Conservation (phyloP, 23 tunicate genomes). For the Botrylloides violaceus region DNA sequence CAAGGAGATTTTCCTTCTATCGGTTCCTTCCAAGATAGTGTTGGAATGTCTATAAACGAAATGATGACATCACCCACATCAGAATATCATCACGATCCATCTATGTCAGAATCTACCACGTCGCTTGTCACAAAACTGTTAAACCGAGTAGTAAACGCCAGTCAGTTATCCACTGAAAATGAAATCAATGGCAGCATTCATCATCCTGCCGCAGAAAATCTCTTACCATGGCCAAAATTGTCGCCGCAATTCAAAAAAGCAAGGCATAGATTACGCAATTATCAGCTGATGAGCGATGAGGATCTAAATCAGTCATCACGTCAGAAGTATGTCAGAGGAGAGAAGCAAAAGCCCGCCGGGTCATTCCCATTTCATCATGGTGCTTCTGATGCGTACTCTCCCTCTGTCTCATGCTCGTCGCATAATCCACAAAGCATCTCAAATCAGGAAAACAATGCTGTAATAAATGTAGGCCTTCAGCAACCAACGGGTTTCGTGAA, state of each 20-base stretch:
- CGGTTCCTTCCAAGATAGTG: conserved; percentile 16
- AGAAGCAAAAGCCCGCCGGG: neutral
- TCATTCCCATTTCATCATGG: conserved; percentile 15
- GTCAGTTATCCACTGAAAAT: conserved; percentile 5
- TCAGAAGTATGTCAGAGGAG: neutral
- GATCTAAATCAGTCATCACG: neutral
- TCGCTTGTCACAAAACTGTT: neutral
- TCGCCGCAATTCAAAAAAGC: conserved; percentile 4
- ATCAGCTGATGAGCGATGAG: conserved; percentile 2
- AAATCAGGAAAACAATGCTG: neutral
- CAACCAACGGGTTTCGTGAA: conserved; percentile 8
- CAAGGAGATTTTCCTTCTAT: conserved; percentile 12
- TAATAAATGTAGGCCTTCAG: neutral
- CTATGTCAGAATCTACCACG: neutral
- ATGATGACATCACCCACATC: neutral
- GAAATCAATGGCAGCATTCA: conserved; percentile 2
- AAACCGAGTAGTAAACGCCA: conserved; percentile 3
- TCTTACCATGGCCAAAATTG: conserved; percentile 6
- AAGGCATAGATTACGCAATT: neutral
- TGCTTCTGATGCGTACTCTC: neutral
- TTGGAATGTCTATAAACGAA: conserved; percentile 14
- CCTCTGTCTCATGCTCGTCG: too few relatives aligned
- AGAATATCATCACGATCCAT: neutral
- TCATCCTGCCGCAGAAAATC: neutral
- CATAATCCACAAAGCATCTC: neutral